Evolutionary conservation across 2,888 invertebrate genomes (phyloP).

Genomic region (Eretmocerus hayati): DNA sequence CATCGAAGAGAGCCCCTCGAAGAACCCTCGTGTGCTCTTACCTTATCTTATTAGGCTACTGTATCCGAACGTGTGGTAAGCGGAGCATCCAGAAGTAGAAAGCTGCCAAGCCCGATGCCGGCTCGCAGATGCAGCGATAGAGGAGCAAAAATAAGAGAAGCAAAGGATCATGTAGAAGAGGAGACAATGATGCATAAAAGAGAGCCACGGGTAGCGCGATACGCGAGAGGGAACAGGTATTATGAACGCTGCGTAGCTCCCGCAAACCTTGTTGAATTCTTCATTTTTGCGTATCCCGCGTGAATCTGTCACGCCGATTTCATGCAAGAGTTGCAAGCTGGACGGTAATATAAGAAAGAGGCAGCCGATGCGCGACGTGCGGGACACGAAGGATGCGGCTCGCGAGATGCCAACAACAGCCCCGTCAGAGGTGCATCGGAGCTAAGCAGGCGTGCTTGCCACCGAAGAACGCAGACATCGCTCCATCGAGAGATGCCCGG

Average conservation of each 20-base stretch:
- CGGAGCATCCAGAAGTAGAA: slow-evolving; percentile 22
- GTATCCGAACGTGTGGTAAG: slow-evolving; percentile 12
- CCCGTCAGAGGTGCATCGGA: too few relatives aligned
- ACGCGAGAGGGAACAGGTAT: slow-evolving; percentile 14
- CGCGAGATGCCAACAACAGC: too few relatives aligned
- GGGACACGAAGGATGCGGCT: background rate
- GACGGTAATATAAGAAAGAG: too few relatives aligned
- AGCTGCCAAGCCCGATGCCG: background rate
- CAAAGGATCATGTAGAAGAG: slow-evolving; percentile 12
- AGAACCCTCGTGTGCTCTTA: background rate
- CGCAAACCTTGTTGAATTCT: slow-evolving; percentile 17
- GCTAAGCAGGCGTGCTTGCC: too few relatives aligned
- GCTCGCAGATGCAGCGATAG: background rate
- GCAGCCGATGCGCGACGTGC: slow-evolving; percentile 11
- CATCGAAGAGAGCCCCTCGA: too few relatives aligned
- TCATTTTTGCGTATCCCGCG: slow-evolving; percentile 32
- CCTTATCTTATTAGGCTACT: slow-evolving; percentile 5
- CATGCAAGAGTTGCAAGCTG: slow-evolving; percentile 19
- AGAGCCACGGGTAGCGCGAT: slow-evolving; percentile 7
- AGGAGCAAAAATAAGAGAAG: background rate
- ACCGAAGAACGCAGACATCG: too few relatives aligned
- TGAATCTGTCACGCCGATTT: slow-evolving; percentile 28
- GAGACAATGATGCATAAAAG: slow-evolving; percentile 19
- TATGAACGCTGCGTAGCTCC: slow-evolving; percentile 14
- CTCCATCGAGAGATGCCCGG: too few relatives aligned